Evolutionary conservation across 2,888 invertebrate genomes (phyloP).

Genomic region (Rhagium mordax): DNA sequence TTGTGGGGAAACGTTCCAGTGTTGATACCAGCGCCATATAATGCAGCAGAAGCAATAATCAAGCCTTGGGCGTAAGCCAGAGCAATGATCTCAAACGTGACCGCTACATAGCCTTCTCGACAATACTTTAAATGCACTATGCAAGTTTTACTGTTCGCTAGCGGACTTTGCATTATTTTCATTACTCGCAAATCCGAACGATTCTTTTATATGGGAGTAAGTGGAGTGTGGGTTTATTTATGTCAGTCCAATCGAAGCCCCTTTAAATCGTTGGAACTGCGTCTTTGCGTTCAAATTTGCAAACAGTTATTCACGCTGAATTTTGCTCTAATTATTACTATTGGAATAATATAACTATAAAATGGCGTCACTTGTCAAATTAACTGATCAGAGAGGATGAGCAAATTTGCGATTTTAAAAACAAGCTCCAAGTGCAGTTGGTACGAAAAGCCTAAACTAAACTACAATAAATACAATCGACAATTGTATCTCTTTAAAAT

Average conservation of each 20-base stretch:
- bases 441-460: too few relatives aligned
- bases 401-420: too few relatives aligned
- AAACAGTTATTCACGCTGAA: background rate
- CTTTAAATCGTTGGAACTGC: background rate
- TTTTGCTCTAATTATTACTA: background rate
- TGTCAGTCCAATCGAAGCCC: background rate
- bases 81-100: constrained; percentile 54
- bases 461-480: too few relatives aligned
- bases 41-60: constrained; percentile 40
- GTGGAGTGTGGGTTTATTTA: background rate
- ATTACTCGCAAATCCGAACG: background rate
- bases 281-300: background rate
- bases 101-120: constrained; percentile 38
- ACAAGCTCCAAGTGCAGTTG: too few relatives aligned
- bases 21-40: constrained; percentile 29
- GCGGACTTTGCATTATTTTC: constrained; percentile 29
- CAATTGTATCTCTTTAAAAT: too few relatives aligned
- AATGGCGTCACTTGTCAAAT: too few relatives aligned
- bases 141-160: constrained; percentile 36
- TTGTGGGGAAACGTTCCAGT: constrained; percentile 11
- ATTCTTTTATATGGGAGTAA: background rate
- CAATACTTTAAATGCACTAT: constrained; percentile 36
- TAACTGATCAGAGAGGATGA: too few relatives aligned
- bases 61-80: constrained; percentile 47
- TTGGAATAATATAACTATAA: too few relatives aligned